phyloP scores from a whole-genome alignment of 2,888 invertebrate genomes.

The Catocala nupta region DNA sequence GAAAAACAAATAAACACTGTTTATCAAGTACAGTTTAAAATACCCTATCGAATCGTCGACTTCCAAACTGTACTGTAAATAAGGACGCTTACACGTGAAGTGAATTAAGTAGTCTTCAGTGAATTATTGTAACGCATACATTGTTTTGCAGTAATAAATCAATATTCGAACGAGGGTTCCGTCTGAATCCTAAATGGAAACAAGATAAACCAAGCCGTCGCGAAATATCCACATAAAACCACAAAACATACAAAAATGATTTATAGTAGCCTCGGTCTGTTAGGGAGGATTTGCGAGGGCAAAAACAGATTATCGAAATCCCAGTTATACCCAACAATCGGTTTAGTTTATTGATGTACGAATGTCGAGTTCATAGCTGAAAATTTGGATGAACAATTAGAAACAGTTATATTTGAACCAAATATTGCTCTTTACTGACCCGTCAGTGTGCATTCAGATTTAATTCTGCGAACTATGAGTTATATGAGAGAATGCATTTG shows the following conservation, averaged over 20 bases:
- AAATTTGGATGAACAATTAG: slow-evolving; percentile 9
- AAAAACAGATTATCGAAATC: slow-evolving; percentile 83
- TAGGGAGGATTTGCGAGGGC: slow-evolving; percentile 72
- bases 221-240: slow-evolving; percentile 78
- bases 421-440: not conserved
- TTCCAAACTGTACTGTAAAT: not conserved
- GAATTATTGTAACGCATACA: slow-evolving; percentile 39
- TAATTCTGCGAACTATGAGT: too few species aligned
- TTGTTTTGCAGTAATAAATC: slow-evolving; percentile 58
- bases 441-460: too few species aligned
- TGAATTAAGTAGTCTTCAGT: slow-evolving; percentile 38
- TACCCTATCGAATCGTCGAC: not conserved
- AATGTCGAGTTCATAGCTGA: slow-evolving; percentile 40
- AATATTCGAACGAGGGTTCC: slow-evolving; percentile 56
- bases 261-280: slow-evolving; percentile 79
- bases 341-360: slow-evolving; percentile 61
- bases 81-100: slow-evolving; percentile 30
- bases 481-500: too few species aligned
- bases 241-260: slow-evolving; percentile 83
- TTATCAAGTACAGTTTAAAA: not conserved
- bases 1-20: not conserved
- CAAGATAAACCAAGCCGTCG: slow-evolving; percentile 75
- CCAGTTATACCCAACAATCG: slow-evolving; percentile 75
- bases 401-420: not conserved
- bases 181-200: slow-evolving; percentile 70